Percentiles rank a stretch among this genome's conserved stretches.
These are phyloP conservation scores for Achroia grisella DNA, from an alignment of 1,140 invertebrate species.

Conservation along the genomic window DNA sequence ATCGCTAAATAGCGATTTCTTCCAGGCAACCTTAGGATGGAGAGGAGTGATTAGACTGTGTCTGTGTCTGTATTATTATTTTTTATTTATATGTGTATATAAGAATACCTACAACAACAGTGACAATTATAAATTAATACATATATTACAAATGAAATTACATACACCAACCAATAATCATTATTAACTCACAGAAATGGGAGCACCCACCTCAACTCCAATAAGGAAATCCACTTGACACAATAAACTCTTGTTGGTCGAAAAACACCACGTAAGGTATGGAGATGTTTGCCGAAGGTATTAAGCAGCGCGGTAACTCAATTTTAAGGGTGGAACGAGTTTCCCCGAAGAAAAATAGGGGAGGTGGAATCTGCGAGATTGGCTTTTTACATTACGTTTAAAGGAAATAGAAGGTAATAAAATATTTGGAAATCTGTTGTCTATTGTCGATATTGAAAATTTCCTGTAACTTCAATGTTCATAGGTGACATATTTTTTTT, in stretches of 20 bases:
- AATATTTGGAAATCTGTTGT: not conserved
- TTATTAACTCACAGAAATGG: not conserved
- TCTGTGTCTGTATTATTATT: too few species aligned
- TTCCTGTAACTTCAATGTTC: not conserved
- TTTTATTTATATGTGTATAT: too few species aligned
- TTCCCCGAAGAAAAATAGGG: slow-evolving; percentile 24
- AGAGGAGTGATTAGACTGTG: too few species aligned
- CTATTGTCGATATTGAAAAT: slow-evolving; percentile 1
- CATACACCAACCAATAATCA: not conserved
- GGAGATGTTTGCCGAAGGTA: slow-evolving; percentile 27
- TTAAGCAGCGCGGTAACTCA: slow-evolving; percentile 31
- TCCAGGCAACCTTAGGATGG: too few species aligned
- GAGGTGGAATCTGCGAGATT: slow-evolving; percentile 13
- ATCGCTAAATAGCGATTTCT: too few species aligned
- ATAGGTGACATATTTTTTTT: too few species aligned
- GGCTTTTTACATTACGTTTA: slow-evolving; percentile 13
- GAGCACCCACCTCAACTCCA: too few species aligned
- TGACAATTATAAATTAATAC: too few species aligned
- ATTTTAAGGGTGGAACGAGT: slow-evolving; percentile 31
- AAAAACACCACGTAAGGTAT: not conserved
- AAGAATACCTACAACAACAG: too few species aligned
- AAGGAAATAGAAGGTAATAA: slow-evolving; percentile 14
- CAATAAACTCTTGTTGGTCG: too few species aligned
- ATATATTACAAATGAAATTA: too few species aligned
- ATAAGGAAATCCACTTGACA: too few species aligned